Evolutionary conservation across 1,140 invertebrate species (phyloP).

Genomic region (Fopius arisanus): DNA sequence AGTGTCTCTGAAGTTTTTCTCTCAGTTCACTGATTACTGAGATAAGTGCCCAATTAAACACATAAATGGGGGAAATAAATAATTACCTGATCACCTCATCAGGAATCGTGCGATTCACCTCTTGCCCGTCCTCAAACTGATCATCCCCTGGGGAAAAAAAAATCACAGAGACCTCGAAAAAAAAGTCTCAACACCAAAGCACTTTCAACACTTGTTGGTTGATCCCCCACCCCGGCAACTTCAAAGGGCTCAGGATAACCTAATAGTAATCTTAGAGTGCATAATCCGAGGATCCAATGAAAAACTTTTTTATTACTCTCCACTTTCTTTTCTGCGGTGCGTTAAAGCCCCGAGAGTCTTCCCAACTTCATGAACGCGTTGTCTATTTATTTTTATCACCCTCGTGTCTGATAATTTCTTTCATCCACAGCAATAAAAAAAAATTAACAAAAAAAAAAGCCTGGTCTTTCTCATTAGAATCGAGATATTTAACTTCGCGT

Average conservation of each 20-base stretch:
- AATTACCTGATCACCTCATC: constrained; percentile 54
- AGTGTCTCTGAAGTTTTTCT: background rate
- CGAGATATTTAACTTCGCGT: no score
- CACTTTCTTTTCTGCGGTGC: background rate
- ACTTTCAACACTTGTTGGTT: constrained; percentile 20
- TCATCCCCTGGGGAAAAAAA: constrained; percentile 8
- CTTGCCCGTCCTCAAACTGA: constrained; percentile 17
- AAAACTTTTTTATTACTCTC: constrained; percentile 10
- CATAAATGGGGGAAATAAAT: background rate
- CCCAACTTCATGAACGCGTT: background rate
- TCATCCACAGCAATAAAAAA: no score
- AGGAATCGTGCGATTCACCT: constrained; percentile 39
- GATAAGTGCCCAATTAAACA: background rate
- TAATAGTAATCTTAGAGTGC: background rate
- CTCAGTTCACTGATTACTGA: background rate
- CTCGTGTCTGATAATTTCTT: background rate
- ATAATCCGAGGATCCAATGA: constrained; percentile 10
- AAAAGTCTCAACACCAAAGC: constrained; percentile 22
- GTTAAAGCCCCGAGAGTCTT: background rate
- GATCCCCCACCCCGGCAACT: background rate
- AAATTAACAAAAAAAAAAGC: background rate
- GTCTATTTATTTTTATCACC: background rate
- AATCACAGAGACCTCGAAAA: constrained; percentile 19
- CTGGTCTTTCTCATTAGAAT: no score
- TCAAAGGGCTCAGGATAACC: background rate